These are phyloP conservation scores for Dolichomitus sp. DNA, from an alignment of 2,888 invertebrate genomes.

Conservation along the genomic window DNA sequence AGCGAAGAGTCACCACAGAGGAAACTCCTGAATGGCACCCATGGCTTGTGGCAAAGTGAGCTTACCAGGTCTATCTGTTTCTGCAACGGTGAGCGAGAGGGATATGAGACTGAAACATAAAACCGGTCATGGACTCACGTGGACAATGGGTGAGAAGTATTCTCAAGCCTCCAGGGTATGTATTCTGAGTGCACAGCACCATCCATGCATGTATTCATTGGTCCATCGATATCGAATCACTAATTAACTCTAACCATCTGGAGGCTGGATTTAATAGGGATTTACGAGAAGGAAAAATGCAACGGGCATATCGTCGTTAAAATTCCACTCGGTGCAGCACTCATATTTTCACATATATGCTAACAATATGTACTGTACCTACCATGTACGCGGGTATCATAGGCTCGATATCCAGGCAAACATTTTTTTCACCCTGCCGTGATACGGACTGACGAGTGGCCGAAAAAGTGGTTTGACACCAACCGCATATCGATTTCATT, in stretches of 20 bases:
- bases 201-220: not conserved
- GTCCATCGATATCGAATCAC: conserved; percentile 13
- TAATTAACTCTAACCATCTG: conserved; percentile 29
- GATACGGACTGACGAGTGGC: conserved; percentile 51
- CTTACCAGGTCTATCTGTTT: not conserved
- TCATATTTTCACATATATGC: conserved; percentile 26
- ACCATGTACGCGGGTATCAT: not conserved
- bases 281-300: conserved; percentile 21
- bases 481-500: conserved; percentile 46
- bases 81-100: conserved; percentile 9
- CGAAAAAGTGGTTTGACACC: conserved; percentile 35
- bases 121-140: conserved; percentile 50
- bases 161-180: not conserved
- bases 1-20: conserved; percentile 11
- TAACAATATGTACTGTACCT: not conserved
- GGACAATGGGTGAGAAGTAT: conserved; percentile 42
- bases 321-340: not conserved
- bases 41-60: not conserved
- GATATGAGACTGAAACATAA: conserved; percentile 45
- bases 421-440: conserved; percentile 36
- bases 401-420: conserved; percentile 22
- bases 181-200: not conserved
- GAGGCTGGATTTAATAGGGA: not conserved
- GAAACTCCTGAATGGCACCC: conserved; percentile 52
- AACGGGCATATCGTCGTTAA: conserved; percentile 22